A percentile compares a stretch with the other conserved stretches of the same genome.
phyloP scores from a whole-genome alignment of 1,140 invertebrate species.

The Onthophagus taurus region DNA sequence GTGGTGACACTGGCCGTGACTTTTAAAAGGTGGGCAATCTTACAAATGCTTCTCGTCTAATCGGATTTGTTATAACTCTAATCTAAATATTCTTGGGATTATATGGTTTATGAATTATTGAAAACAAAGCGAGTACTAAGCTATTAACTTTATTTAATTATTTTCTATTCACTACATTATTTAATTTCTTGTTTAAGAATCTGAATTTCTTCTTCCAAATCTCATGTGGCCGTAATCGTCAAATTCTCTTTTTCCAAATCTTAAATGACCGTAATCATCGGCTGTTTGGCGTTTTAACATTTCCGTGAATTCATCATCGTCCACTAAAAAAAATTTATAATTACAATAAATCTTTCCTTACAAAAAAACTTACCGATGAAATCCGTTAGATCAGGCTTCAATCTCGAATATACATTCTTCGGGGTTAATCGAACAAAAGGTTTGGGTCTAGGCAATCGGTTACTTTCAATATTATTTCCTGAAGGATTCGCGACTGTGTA shows the following conservation, averaged over 20 bases:
- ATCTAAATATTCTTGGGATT: too few relatives aligned
- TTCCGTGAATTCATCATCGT: slow-evolving; percentile 48
- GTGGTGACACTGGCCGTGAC: too few relatives aligned
- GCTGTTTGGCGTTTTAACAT: slow-evolving; percentile 43
- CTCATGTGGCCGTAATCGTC: slow-evolving; percentile 62
- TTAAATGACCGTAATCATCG: slow-evolving; percentile 55
- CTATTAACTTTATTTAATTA: too few relatives aligned
- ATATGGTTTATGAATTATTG: too few relatives aligned
- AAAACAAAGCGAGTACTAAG: too few relatives aligned
- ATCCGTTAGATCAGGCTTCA: slow-evolving; percentile 8
- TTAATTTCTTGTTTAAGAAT: too few relatives aligned
- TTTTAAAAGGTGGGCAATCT: too few relatives aligned
- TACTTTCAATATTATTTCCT: not conserved
- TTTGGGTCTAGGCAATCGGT: not conserved
- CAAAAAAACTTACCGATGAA: slow-evolving; percentile 7
- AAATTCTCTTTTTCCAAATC: slow-evolving; percentile 49
- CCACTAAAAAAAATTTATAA: slow-evolving; percentile 24
- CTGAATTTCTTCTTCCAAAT: slow-evolving; percentile 44
- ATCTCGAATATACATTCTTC: slow-evolving; percentile 1
- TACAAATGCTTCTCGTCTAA: too few relatives aligned
- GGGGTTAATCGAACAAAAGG: slow-evolving; percentile 1
- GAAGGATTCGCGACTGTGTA: too few relatives aligned
- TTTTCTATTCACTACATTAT: too few relatives aligned
- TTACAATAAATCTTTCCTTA: not conserved
- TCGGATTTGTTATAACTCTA: too few relatives aligned